Conservation (phyloP, 1,140 invertebrate genomes). For the Episyrphus balteatus region DNA sequence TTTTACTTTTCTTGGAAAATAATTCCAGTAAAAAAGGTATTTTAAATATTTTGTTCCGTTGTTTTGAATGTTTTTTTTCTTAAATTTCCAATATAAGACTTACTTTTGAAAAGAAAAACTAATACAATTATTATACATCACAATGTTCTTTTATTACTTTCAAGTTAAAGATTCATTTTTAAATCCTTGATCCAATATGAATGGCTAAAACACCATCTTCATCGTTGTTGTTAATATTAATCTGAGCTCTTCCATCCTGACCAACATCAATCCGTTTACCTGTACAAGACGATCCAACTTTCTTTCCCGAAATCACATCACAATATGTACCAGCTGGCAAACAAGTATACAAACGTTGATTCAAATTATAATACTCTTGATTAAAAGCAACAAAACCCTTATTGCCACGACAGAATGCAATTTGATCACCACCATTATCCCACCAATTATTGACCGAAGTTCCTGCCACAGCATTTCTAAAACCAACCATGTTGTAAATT, state of each 20-base stretch:
- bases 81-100: too few species aligned
- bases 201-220: neutral
- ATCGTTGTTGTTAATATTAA: neutral
- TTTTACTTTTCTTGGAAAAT: too few species aligned
- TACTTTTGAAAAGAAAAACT: too few species aligned
- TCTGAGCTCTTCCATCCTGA: neutral
- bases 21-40: too few species aligned
- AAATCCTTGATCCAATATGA: too few species aligned
- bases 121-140: too few species aligned
- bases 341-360: slow-evolving; percentile 50
- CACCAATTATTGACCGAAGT: slow-evolving; percentile 56
- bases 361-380: slow-evolving; percentile 45
- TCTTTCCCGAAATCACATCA: slow-evolving; percentile 67
- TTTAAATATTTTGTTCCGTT: too few species aligned
- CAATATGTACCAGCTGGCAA: slow-evolving; percentile 71
- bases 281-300: slow-evolving; percentile 38
- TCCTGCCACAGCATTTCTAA: slow-evolving; percentile 52
- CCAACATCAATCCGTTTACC: neutral
- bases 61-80: too few species aligned
- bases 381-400: slow-evolving; percentile 70
- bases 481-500: too few species aligned
- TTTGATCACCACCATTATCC: slow-evolving; percentile 65
- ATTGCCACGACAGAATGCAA: slow-evolving; percentile 61
- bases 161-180: too few species aligned
- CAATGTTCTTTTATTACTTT: too few species aligned